These are phyloP conservation scores for Caenorhabditis latens DNA, from an alignment of 1,140 invertebrate species.

Conservation along the genomic window DNA sequence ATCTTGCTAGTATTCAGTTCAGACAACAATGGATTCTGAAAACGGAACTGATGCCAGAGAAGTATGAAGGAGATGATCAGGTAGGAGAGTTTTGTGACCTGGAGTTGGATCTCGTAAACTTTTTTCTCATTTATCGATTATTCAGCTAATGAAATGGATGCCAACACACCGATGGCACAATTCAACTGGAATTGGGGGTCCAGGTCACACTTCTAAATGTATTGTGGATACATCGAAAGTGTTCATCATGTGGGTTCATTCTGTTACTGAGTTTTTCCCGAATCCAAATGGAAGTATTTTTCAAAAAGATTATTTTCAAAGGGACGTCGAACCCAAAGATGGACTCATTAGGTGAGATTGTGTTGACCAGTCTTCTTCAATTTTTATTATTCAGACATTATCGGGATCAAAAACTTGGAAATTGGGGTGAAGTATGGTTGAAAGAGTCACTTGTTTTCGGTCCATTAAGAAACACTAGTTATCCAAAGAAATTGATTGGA, in stretches of 20 bases:
- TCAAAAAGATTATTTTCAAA: too few species aligned
- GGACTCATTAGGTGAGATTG: neutral
- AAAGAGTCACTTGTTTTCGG: neutral
- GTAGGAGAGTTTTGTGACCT: neutral
- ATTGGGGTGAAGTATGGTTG: neutral
- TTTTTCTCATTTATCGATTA: neutral
- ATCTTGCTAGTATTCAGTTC: neutral
- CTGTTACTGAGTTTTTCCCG: neutral
- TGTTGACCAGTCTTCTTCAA: neutral
- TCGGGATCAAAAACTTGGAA: neutral
- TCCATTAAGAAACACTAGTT: neutral
- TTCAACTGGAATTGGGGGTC: neutral
- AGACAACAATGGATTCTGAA: conserved; percentile 41
- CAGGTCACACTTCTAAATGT: conserved; percentile 16
- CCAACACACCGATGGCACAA: conserved; percentile 23
- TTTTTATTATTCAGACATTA: neutral
- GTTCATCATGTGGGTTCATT: conserved; percentile 6
- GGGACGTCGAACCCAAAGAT: too few species aligned
- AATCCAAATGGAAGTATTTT: too few species aligned
- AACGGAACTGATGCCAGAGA: conserved; percentile 27
- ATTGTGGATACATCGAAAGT: conserved; percentile 17
- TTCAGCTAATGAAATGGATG: conserved; percentile 6
- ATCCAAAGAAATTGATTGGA: neutral
- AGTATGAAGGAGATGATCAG: neutral
- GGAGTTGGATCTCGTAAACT: neutral